These are phyloP conservation scores for Pachypeltis micranthus DNA, from an alignment of 1,140 invertebrate species.

Conservation along the genomic window DNA sequence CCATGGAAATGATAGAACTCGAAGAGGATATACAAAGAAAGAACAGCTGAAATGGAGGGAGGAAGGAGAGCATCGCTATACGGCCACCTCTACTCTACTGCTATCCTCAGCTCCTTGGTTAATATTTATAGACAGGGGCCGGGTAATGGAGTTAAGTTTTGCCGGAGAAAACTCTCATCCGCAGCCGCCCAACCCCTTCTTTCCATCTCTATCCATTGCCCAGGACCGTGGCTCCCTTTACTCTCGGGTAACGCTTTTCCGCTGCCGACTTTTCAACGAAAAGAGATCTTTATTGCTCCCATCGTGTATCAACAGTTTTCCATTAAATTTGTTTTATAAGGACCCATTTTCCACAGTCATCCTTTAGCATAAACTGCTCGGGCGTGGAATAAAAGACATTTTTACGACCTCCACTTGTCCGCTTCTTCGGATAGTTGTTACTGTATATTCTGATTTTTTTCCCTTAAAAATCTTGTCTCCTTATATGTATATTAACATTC, in stretches of 20 bases:
- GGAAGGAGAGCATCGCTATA: background rate
- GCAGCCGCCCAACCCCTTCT: background rate
- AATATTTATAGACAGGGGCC: conserved; percentile 4
- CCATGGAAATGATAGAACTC: background rate
- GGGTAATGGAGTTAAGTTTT: conserved; percentile 9
- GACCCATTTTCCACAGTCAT: conserved; percentile 7
- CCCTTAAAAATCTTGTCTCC: no score
- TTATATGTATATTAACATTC: no score
- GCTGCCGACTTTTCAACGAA: background rate
- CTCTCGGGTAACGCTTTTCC: background rate
- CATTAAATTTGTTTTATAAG: conserved; percentile 10
- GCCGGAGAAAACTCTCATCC: background rate
- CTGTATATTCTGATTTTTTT: background rate
- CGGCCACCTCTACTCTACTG: background rate
- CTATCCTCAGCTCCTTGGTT: background rate
- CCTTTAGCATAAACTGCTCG: conserved; percentile 9
- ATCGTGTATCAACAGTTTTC: conserved; percentile 9
- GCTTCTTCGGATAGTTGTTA: background rate
- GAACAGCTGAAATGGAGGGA: background rate
- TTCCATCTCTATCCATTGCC: background rate
- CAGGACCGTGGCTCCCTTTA: background rate
- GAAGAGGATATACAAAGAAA: no score
- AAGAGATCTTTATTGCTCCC: conserved; percentile 6
- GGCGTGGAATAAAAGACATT: conserved; percentile 7
- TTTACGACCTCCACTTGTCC: conserved; percentile 5